phyloP scores from a whole-genome alignment of 2,888 invertebrate genomes.

The Lasioglossum figueresi region DNA sequence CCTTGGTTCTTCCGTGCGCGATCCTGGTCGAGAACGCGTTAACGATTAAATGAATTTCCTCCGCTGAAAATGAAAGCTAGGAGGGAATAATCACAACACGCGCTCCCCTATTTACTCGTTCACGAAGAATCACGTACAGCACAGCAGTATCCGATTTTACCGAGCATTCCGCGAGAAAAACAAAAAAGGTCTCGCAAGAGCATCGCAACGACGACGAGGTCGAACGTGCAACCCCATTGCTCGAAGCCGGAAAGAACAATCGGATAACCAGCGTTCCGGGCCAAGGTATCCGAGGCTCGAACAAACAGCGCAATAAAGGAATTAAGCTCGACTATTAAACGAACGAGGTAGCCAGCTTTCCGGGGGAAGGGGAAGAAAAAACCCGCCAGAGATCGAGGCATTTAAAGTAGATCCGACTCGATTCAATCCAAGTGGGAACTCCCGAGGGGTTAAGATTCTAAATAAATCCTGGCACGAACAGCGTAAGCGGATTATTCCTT shows the following conservation, averaged over 20 bases:
- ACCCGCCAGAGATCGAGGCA: constrained; percentile 24
- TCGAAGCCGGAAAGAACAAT: constrained; percentile 20
- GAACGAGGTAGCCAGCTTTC: constrained; percentile 11
- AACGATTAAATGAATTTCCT: background rate
- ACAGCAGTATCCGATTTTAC: background rate
- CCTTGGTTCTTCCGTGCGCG: too few relatives aligned
- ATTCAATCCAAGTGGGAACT: constrained; percentile 30
- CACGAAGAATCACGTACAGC: background rate
- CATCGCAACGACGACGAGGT: constrained; percentile 4
- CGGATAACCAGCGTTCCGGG: constrained; percentile 7
- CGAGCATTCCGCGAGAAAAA: background rate
- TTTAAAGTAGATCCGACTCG: constrained; percentile 51
- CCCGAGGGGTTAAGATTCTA: constrained; percentile 55
- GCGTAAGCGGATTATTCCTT: constrained; percentile 58
- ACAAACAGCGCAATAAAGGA: constrained; percentile 50
- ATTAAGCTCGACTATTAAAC: constrained; percentile 47
- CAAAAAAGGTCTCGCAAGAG: background rate
- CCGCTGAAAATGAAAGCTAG: background rate
- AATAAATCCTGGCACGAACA: constrained; percentile 57
- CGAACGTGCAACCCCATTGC: constrained; percentile 16
- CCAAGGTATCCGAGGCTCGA: constrained; percentile 8
- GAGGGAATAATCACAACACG: background rate
- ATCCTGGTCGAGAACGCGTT: background rate
- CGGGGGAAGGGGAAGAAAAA: background rate
- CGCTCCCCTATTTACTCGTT: background rate